Evolutionary conservation across 1,140 invertebrate species (phyloP).

Genomic region (Ceratitis capitata): DNA sequence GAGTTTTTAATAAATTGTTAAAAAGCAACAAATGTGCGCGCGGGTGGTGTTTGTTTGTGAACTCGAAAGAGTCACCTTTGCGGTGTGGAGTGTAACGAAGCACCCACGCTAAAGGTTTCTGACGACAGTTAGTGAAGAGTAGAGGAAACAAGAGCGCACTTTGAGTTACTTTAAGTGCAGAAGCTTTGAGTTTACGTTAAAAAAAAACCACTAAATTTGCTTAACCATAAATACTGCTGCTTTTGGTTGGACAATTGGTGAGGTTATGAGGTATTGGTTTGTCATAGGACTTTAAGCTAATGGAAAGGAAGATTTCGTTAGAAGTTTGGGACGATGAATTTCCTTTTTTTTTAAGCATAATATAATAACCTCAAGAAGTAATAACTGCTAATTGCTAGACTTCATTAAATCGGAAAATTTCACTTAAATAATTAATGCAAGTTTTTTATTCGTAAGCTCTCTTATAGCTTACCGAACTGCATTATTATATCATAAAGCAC

Average conservation of each 20-base stretch:
- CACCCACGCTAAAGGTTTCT: background rate
- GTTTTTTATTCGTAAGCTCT: too few species aligned
- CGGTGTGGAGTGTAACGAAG: background rate
- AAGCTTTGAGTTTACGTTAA: background rate
- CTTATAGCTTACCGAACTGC: background rate
- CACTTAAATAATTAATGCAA: too few species aligned
- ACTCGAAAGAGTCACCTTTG: background rate
- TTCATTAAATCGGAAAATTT: too few species aligned
- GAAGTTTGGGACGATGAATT: too few species aligned
- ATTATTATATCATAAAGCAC: background rate
- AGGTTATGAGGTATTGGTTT: too few species aligned
- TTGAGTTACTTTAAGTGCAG: background rate
- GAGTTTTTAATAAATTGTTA: background rate
- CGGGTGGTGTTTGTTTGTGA: background rate
- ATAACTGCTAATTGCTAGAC: too few species aligned
- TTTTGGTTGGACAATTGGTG: background rate
- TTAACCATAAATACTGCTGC: background rate
- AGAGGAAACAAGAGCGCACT: background rate
- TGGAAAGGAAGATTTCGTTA: too few species aligned
- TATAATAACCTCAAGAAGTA: too few species aligned
- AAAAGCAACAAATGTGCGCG: background rate
- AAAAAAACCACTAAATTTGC: background rate
- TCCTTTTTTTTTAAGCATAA: too few species aligned
- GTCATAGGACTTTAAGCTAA: too few species aligned
- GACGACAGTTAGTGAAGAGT: background rate